These are phyloP conservation scores for Montipora foliosa DNA, from an alignment of 64 coral and sea anemone genomes.

Conservation along the genomic window DNA sequence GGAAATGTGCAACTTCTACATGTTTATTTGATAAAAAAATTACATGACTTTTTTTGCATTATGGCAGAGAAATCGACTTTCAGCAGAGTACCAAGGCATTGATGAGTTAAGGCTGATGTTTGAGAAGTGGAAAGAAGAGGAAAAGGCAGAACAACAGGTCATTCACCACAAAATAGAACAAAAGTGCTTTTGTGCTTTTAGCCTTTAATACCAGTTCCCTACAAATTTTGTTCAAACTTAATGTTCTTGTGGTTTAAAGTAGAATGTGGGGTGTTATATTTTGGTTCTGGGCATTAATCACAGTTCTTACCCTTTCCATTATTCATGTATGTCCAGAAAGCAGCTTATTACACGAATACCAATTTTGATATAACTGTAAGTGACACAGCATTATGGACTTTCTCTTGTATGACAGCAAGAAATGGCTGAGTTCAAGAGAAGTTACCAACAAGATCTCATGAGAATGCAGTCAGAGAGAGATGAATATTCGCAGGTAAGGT, in stretches of 20 bases:
- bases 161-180: not conserved
- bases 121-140: slow-evolving; percentile 90
- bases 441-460: slow-evolving; percentile 74
- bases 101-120: slow-evolving; percentile 83
- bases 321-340: too few relatives aligned
- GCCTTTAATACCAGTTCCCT: too few relatives aligned
- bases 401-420: slow-evolving; percentile 65
- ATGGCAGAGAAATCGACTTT: slow-evolving; percentile 78
- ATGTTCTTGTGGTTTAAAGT: too few relatives aligned
- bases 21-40: not conserved
- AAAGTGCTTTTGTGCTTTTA: not conserved
- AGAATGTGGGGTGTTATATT: too few relatives aligned
- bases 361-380: too few relatives aligned
- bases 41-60: not conserved
- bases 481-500: slow-evolving; percentile 69
- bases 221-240: too few relatives aligned
- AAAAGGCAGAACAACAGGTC: slow-evolving; percentile 87
- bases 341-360: too few relatives aligned
- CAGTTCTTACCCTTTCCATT: too few relatives aligned
- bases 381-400: not conserved
- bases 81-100: slow-evolving; percentile 67
- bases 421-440: slow-evolving; percentile 79
- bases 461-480: slow-evolving; percentile 80
- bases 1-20: too few relatives aligned
- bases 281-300: too few relatives aligned